These are phyloP conservation scores for Drosophila niveifrons DNA, from an alignment of 2,888 invertebrate genomes.

Conservation along the genomic window DNA sequence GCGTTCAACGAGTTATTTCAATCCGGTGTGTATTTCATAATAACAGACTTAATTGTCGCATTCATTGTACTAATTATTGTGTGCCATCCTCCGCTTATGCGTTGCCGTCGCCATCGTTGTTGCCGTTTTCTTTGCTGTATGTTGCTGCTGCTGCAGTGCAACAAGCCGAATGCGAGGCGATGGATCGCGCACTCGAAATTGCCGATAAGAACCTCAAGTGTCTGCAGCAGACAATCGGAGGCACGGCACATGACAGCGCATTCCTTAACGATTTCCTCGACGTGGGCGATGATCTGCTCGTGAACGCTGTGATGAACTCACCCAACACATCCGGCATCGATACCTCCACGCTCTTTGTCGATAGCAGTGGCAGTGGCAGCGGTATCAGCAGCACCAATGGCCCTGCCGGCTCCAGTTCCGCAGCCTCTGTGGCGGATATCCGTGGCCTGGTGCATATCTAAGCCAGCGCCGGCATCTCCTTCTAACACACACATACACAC, in stretches of 20 bases:
- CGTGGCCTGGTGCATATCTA: constrained; percentile 85
- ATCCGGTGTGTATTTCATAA: constrained; percentile 86
- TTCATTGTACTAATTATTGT: constrained; percentile 77
- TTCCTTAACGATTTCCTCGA: constrained; percentile 84
- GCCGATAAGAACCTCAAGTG: constrained; percentile 91
- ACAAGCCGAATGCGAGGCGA: constrained; percentile 94
- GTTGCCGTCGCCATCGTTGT: constrained; percentile 27
- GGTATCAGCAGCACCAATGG: constrained; percentile 63
- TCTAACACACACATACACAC: constrained; percentile 11
- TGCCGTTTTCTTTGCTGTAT: constrained; percentile 25
- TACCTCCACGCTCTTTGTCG: constrained; percentile 80
- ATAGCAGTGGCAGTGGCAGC: constrained; percentile 73
- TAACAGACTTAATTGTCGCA: constrained; percentile 62
- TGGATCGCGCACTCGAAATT: constrained; percentile 93
- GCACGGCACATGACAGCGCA: constrained; percentile 76
- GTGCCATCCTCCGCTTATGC: constrained; percentile 59
- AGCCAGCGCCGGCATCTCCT: constrained; percentile 35
- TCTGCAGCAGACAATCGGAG: constrained; percentile 88
- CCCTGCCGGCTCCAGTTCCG: constrained; percentile 49
- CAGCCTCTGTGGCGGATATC: constrained; percentile 74
- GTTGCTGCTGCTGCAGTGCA: constrained; percentile 84
- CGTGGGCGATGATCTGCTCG: constrained; percentile 84
- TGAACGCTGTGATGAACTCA: constrained; percentile 81
- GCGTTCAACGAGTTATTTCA: constrained; percentile 93
- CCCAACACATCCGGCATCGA: constrained; percentile 83